Evolutionary conservation across 2,113 vertebrate genomes (phyloP).

Genomic region (Cyanistes caeruleus): DNA sequence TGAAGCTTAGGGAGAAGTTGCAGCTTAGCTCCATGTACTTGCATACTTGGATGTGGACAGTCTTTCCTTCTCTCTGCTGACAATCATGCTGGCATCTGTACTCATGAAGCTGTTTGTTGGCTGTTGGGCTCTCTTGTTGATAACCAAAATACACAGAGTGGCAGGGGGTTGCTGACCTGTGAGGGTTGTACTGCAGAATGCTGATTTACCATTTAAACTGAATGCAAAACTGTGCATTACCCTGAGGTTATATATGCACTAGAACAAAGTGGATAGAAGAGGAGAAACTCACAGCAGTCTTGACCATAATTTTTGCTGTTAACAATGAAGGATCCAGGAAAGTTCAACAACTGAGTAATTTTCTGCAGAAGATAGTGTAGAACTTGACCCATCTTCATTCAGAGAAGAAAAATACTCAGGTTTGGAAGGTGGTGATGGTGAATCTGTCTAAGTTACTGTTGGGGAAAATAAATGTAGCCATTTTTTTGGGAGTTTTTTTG

Average conservation of each 20-base stretch:
- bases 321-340: not conserved
- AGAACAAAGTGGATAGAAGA: not conserved
- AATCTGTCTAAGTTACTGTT: not conserved
- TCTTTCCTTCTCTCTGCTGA: not conserved
- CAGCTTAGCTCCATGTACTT: not conserved
- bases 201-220: not conserved
- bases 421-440: not conserved
- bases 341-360: not conserved
- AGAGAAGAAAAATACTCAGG: not conserved
- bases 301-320: not conserved
- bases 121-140: not conserved
- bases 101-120: not conserved
- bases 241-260: not conserved
- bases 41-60: not conserved
- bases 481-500: not conserved
- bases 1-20: not conserved
- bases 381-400: not conserved
- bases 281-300: not conserved
- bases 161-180: not conserved
- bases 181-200: not conserved
- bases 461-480: not conserved
- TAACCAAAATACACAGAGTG: not conserved
- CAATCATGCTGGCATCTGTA: not conserved
- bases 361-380: not conserved
- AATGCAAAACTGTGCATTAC: not conserved